Percentiles rank a stretch among this genome's conserved stretches.
phyloP scores from a whole-genome alignment of 2,888 invertebrate species.

The Polyommatus iphigenia region DNA sequence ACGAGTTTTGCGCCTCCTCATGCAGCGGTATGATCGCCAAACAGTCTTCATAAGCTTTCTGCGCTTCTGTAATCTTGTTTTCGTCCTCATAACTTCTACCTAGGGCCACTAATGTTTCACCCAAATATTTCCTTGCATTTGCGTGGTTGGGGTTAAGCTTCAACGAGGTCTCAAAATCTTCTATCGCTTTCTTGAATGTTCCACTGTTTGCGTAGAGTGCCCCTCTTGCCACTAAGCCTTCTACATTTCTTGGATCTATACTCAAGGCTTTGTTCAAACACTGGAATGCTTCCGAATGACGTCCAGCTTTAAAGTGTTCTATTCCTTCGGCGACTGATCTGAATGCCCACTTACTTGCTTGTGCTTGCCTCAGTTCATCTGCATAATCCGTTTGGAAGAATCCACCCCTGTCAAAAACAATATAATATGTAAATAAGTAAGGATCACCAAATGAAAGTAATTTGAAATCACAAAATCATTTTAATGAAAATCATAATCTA shows the following conservation, averaged over 20 bases:
- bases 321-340: constrained; percentile 97
- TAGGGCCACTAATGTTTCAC: constrained; percentile 93
- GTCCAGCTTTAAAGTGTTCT: constrained; percentile 94
- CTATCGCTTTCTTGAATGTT: constrained; percentile 95
- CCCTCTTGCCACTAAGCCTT: constrained; percentile 94
- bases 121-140: constrained; percentile 96
- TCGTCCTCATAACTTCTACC: constrained; percentile 94
- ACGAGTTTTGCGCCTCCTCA: constrained; percentile 91
- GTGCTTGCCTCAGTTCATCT: constrained; percentile 90
- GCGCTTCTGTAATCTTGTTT: constrained; percentile 90
- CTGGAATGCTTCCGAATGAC: constrained; percentile 96
- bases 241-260: constrained; percentile 95
- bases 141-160: constrained; percentile 93
- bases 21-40: constrained; percentile 91
- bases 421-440: not conserved
- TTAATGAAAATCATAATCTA: no score
- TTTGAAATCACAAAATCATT: no score
- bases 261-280: constrained; percentile 95
- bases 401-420: constrained; percentile 79
- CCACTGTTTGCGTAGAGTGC: constrained; percentile 96
- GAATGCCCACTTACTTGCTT: constrained; percentile 96
- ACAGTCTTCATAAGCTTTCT: constrained; percentile 92
- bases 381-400: constrained; percentile 91
- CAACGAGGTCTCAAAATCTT: constrained; percentile 95
- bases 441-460: not conserved